phyloP scores from a whole-genome alignment of 1,140 invertebrate species.

The Paralvinella palmiformis region DNA sequence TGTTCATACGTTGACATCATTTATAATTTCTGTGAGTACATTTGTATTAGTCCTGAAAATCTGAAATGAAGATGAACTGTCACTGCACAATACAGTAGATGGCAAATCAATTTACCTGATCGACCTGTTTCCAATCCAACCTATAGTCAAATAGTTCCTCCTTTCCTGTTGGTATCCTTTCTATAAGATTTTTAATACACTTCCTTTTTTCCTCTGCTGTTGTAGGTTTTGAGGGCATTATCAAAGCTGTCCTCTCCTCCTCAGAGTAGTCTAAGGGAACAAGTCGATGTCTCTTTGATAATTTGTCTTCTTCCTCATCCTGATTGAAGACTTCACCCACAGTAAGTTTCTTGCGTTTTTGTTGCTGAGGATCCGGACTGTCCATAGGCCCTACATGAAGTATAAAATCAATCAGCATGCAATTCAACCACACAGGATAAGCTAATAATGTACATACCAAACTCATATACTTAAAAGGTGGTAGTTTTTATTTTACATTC shows the following conservation, averaged over 20 bases:
- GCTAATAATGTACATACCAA: neutral
- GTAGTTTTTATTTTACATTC: no score
- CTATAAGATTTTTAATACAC: conserved; percentile 93
- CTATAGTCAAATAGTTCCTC: conserved; percentile 89
- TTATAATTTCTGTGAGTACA: no score
- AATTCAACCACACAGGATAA: neutral
- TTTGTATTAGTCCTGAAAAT: no score
- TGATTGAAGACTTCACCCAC: conserved; percentile 86
- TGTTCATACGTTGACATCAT: no score
- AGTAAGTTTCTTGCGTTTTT: conserved; percentile 67
- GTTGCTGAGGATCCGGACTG: neutral
- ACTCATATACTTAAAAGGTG: no score
- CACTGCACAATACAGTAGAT: no score
- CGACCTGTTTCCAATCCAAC: conserved; percentile 84
- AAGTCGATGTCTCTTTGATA: conserved; percentile 70
- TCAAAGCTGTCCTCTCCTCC: conserved; percentile 33
- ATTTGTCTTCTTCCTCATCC: conserved; percentile 65
- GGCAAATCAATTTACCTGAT: conserved; percentile 65
- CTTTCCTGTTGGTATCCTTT: conserved; percentile 97
- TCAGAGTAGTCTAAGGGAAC: conserved; percentile 64
- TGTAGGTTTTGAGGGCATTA: conserved; percentile 20
- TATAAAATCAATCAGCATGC: neutral
- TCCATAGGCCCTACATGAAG: neutral
- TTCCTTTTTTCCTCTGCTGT: conserved; percentile 83
- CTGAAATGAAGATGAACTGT: no score